A percentile compares a stretch with the other conserved stretches of the same genome.
Conservation (phyloP, 2,113 vertebrate genomes). For the Orthonyx spaldingii region DNA sequence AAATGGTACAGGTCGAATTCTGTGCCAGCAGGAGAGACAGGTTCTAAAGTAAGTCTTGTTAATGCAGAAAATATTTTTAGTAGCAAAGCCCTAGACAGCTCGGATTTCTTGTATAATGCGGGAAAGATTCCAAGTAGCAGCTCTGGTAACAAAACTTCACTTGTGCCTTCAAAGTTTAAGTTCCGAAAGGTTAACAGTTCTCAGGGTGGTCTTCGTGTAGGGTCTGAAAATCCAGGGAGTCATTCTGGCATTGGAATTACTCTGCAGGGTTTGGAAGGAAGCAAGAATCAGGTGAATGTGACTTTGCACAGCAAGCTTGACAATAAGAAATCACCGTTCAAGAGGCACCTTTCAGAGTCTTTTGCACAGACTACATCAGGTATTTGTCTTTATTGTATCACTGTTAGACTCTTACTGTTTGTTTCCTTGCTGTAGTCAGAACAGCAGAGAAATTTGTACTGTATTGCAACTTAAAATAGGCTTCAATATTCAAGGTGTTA, state of each 20-base stretch:
- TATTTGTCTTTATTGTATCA: conserved; percentile 43
- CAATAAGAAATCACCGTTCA: conserved; percentile 66
- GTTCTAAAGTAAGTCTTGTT: neutral
- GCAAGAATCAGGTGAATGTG: conserved; percentile 4
- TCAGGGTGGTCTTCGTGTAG: neutral
- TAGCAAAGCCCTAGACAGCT: neutral
- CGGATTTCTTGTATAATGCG: neutral
- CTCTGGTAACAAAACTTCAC: neutral
- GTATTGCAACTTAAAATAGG: neutral
- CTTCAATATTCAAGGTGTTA: neutral
- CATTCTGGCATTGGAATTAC: conserved; percentile 3
- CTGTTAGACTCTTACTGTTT: neutral
- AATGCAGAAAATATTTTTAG: neutral
- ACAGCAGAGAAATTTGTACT: neutral
- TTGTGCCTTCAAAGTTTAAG: conserved; percentile 53
- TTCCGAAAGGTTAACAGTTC: conserved; percentile 66
- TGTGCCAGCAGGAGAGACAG: neutral
- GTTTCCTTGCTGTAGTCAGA: neutral
- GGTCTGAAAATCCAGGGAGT: neutral
- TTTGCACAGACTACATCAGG: conserved; percentile 75
- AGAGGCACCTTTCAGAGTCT: conserved; percentile 80
- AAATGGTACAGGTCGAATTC: conserved; percentile 47
- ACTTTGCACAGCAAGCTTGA: conserved; percentile 16
- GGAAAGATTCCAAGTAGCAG: neutral
- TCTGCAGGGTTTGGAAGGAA: conserved; percentile 36